phyloP scores from a whole-genome alignment of 2,113 vertebrate genomes.

The Chaetodon trifascialis region DNA sequence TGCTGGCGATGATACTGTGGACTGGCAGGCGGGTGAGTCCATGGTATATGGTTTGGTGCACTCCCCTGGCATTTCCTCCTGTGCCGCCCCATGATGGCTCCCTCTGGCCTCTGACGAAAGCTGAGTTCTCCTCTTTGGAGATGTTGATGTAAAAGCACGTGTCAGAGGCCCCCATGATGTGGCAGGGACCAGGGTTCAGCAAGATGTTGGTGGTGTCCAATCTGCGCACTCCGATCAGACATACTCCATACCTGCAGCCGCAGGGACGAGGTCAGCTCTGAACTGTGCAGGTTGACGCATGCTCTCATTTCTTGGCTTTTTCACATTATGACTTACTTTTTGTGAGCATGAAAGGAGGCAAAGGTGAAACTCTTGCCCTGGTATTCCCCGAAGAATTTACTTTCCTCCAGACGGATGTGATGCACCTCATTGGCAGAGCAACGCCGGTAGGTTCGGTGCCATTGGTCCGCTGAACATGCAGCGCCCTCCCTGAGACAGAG shows the following conservation, averaged over 20 bases:
- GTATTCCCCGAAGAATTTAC: conserved; percentile 90
- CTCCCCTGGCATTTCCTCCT: conserved; percentile 75
- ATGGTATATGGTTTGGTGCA: conserved; percentile 85
- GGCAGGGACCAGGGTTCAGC: conserved; percentile 87
- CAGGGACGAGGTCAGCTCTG: conserved; percentile 13
- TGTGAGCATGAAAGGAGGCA: conserved; percentile 89
- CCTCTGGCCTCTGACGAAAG: conserved; percentile 85
- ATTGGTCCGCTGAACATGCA: conserved; percentile 84
- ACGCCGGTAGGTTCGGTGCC: conserved; percentile 88
- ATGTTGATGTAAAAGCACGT: conserved; percentile 90
- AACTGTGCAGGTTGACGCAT: neutral
- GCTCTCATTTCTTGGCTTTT: neutral
- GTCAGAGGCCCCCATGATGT: conserved; percentile 88
- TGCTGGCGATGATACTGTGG: conserved; percentile 90
- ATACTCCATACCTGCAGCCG: conserved; percentile 85
- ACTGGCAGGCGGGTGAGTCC: conserved; percentile 88
- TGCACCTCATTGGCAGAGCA: conserved; percentile 90
- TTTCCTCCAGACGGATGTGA: conserved; percentile 88
- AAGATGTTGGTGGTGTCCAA: conserved; percentile 87
- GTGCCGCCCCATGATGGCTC: conserved; percentile 78
- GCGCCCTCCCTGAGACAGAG: conserved; percentile 73
- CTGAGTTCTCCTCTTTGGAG: conserved; percentile 90
- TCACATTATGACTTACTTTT: conserved; percentile 82
- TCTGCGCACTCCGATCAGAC: conserved; percentile 86
- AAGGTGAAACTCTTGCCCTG: conserved; percentile 90